Evolutionary conservation across 2,888 invertebrate genomes (phyloP), one percentile per base, ranked within the genome.

Genomic region (Mystacides longicornis): DNA sequence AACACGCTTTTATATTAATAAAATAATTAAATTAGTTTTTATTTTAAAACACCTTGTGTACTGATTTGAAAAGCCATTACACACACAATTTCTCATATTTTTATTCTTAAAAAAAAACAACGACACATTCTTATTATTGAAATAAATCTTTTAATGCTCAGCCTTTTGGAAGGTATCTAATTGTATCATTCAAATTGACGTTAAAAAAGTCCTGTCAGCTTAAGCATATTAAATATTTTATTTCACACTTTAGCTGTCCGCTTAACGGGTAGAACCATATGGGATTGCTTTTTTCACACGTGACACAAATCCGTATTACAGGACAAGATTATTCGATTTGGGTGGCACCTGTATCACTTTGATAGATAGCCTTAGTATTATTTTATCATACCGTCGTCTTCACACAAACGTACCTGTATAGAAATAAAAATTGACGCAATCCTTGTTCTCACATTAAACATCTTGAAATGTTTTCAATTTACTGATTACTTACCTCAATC

Each of bases 171-270:
- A 9, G 7, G 11, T 9, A 31, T 5, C n/a, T n/a, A 16, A 48
- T 48, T 48, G 23, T 56, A 56, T 56, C 55, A 56, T 37, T 52
- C 52, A 58, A 46, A 52, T 23, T 47, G 43, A 22, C 31, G 47
- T 42, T 37, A 37, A 37, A 37, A 37, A 51, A 48, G 27, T 23
- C 49, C 56, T 60, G 60, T 60, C 56, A 51, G 60, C 51, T 60
- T 60, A 60, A 21, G 33, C 23, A 43, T 22, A 27, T 37, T 37
- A 3, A 7, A 37, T 52, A 52, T 59, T 58, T 58, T 60, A 60
- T 57, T 57, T 60, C 55, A 60, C 52, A 52, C 42, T 57, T 46
- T 42, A 56, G 48, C 51, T 57, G 50, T 46, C 56, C 31, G 51
- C 48, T 56, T 56, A 37, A 37, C 16, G 14, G 33, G 23, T 19